Percentiles rank a stretch among this genome's conserved stretches.
phyloP scores from a whole-genome alignment of 2,113 vertebrate genomes.

The Arenaria interpres region DNA sequence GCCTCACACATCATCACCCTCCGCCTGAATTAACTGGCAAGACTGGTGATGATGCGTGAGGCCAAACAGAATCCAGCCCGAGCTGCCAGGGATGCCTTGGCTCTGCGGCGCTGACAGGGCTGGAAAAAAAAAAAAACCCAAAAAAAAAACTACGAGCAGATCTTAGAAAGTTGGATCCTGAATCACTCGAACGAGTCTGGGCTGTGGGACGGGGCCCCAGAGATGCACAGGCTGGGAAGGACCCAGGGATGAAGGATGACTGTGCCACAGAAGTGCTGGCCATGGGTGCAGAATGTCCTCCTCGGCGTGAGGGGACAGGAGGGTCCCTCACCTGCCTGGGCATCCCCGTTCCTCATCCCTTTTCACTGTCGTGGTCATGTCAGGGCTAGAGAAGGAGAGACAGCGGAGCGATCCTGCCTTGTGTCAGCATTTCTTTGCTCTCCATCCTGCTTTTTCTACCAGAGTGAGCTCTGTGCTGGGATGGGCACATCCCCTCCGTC shows the following conservation, averaged over 20 bases:
- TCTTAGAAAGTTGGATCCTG: constrained; percentile 1
- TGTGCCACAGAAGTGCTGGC: neutral
- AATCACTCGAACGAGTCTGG: neutral
- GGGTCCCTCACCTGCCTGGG: neutral
- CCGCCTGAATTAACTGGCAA: constrained; percentile 27
- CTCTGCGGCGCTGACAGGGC: constrained; percentile 41
- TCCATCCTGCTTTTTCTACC: rapidly evolving
- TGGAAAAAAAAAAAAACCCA: neutral
- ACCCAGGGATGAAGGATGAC: rapidly evolving
- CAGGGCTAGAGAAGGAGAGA: neutral
- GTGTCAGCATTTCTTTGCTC: neutral
- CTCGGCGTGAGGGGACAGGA: rapidly evolving
- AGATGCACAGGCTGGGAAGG: neutral
- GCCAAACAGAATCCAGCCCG: constrained; percentile 46
- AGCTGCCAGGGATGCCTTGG: constrained; percentile 61
- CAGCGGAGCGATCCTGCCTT: neutral
- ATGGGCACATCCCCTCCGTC: neutral
- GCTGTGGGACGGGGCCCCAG: neutral
- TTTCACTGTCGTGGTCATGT: rapidly evolving
- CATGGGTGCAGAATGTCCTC: neutral
- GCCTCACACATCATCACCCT: constrained; percentile 64
- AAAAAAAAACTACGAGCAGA: neutral
- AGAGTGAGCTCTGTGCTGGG: neutral
- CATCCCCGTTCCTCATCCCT: neutral
- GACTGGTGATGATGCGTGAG: constrained; percentile 63